Conservation (phyloP, 1,140 invertebrate species). For the Drosophila ogumai region DNA sequence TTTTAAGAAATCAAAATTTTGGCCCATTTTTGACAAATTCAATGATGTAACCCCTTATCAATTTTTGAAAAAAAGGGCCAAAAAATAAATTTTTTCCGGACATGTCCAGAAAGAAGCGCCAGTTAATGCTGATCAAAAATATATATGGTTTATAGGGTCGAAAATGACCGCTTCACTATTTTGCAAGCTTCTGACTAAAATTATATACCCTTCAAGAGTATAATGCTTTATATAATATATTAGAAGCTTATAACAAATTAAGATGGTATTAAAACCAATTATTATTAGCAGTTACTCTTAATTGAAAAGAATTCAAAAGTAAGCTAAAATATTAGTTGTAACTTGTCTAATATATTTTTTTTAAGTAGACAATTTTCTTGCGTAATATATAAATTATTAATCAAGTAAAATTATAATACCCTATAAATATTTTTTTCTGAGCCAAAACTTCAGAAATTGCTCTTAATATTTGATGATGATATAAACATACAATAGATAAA, state of each 20-base stretch:
- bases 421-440: neutral
- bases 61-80: too few relatives aligned
- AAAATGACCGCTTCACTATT: too few relatives aligned
- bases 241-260: neutral
- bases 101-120: too few relatives aligned
- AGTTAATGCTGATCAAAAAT: too few relatives aligned
- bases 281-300: neutral
- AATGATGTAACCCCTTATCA: too few relatives aligned
- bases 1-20: too few relatives aligned
- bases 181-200: too few relatives aligned
- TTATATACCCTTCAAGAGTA: too few relatives aligned
- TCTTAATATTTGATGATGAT: rapidly evolving
- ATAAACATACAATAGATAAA: neutral
- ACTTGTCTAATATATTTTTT: too few relatives aligned
- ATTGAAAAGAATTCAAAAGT: neutral
- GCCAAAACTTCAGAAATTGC: neutral
- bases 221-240: neutral
- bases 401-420: neutral
- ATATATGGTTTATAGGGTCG: too few relatives aligned
- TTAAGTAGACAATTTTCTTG: neutral
- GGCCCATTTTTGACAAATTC: too few relatives aligned
- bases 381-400: neutral
- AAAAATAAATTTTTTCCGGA: too few relatives aligned
- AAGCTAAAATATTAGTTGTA: neutral
- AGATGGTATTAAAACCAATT: neutral